phyloP scores from a whole-genome alignment of 2,888 invertebrate genomes.

The Folsomia manolachei region DNA sequence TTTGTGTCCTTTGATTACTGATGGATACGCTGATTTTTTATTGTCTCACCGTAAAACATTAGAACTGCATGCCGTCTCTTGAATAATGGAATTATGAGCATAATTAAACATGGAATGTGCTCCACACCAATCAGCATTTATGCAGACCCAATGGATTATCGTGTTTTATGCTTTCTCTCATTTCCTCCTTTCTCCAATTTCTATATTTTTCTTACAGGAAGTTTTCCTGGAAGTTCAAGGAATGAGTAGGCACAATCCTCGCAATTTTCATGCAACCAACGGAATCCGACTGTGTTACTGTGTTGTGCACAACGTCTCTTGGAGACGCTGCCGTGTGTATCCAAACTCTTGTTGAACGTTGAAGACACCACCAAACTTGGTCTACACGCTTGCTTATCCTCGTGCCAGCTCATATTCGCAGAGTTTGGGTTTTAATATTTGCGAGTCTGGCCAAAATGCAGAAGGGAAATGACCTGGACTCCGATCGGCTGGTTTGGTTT shows the following conservation, averaged over 20 bases:
- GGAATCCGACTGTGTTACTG: too few species aligned
- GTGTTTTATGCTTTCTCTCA: not conserved
- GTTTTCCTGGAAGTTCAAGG: not conserved
- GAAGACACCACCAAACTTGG: not conserved
- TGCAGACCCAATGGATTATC: too few species aligned
- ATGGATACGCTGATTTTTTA: too few species aligned
- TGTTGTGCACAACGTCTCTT: not conserved
- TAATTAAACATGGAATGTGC: too few species aligned
- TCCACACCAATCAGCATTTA: too few species aligned
- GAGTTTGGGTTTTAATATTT: not conserved
- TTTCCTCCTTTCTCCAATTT: not conserved
- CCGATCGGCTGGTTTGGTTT: too few species aligned
- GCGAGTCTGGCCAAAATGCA: not conserved
- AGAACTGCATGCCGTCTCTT: too few species aligned
- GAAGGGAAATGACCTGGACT: not conserved
- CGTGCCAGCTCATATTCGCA: not conserved
- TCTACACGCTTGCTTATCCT: not conserved
- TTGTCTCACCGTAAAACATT: too few species aligned
- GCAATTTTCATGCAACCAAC: not conserved
- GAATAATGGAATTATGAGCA: too few species aligned
- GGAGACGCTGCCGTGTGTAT: not conserved
- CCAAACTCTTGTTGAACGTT: not conserved
- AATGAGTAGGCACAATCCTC: not conserved
- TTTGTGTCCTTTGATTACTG: too few species aligned
- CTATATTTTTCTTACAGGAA: too few species aligned